Evolutionary conservation across 2,888 invertebrate genomes (phyloP).

Genomic region (Chrysolina americana): DNA sequence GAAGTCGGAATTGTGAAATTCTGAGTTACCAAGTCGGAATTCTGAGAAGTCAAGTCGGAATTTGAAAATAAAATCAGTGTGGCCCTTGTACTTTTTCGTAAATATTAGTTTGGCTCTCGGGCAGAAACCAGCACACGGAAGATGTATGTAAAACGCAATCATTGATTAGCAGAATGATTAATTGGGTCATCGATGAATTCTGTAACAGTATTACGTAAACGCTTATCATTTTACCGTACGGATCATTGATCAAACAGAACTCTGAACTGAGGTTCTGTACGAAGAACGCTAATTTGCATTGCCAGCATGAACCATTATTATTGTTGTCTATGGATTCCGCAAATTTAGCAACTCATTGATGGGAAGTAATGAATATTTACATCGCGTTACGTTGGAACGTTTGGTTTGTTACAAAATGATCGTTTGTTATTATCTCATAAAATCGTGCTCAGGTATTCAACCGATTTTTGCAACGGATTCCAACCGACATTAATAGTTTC

Average conservation of each 20-base stretch:
- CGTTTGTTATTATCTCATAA: constrained; percentile 6
- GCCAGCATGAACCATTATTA: background rate
- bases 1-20: too few relatives aligned
- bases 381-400: background rate
- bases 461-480: background rate
- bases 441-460: background rate
- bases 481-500: background rate
- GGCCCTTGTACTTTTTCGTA: too few relatives aligned
- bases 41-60: too few relatives aligned
- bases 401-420: constrained; percentile 8
- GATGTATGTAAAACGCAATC: background rate
- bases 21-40: too few relatives aligned
- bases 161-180: background rate
- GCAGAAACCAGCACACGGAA: background rate
- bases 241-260: constrained; percentile 6
- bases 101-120: too few relatives aligned
- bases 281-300: background rate
- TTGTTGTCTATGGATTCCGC: constrained; percentile 2
- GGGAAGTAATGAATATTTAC: constrained; percentile 15
- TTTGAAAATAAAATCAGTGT: too few relatives aligned
- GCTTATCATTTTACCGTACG: background rate
- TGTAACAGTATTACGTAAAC: constrained; percentile 11
- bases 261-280: background rate
- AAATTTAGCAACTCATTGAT: constrained; percentile 18
- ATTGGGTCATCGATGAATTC: background rate